Conservation (phyloP, 2,888 invertebrate genomes). For the Cryptops parisi region DNA sequence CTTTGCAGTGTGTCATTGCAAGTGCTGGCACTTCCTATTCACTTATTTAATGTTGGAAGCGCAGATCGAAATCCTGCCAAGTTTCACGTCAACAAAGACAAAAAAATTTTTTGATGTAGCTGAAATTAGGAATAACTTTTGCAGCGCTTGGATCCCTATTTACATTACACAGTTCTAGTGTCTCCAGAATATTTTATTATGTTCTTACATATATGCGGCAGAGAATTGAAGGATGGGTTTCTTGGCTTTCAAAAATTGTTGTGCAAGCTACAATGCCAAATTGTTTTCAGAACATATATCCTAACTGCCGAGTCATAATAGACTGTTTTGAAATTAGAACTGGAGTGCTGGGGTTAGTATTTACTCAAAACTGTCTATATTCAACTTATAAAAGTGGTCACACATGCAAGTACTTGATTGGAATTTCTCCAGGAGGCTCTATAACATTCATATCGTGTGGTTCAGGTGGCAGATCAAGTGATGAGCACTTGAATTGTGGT, state of each 20-base stretch:
- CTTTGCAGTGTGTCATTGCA: background rate
- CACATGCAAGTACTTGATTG: background rate
- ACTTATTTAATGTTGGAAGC: background rate
- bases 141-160: background rate
- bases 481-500: no score
- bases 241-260: background rate
- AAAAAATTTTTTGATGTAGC: background rate
- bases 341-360: background rate
- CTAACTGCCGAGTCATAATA: background rate
- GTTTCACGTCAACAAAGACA: background rate
- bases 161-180: background rate
- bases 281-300: background rate
- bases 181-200: background rate
- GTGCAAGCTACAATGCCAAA: background rate
- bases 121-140: background rate
- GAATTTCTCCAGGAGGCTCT: background rate
- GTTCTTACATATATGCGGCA: background rate
- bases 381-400: background rate
- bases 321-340: background rate
- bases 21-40: background rate
- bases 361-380: background rate
- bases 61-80: background rate
- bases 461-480: background rate
- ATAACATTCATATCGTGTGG: background rate
- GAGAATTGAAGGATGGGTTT: background rate